A percentile compares a stretch with the other conserved stretches of the same genome.
These are phyloP conservation scores for Pterophyllum scalare DNA, from an alignment of 2,113 vertebrate species.

Conservation along the genomic window DNA sequence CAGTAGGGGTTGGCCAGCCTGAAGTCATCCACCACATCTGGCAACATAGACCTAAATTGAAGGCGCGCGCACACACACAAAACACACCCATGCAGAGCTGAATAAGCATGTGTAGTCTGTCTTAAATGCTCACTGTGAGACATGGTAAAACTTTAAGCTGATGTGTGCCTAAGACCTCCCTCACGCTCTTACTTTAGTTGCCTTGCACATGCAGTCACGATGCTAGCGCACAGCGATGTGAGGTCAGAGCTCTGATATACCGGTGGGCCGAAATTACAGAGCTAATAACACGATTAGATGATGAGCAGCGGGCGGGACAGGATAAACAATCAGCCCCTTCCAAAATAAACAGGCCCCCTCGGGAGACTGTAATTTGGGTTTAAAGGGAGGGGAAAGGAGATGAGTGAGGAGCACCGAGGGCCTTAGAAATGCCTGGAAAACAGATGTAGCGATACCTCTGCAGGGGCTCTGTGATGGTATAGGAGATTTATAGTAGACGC, in stretches of 20 bases:
- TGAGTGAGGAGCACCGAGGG: constrained; percentile 5
- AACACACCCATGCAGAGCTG: background rate
- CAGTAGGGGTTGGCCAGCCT: constrained; percentile 85
- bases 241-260: constrained; percentile 41
- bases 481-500: constrained; percentile 2
- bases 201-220: constrained; percentile 14
- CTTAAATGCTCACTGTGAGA: background rate
- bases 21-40: constrained; percentile 95
- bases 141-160: background rate
- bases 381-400: constrained; percentile 35
- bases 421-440: constrained; percentile 33
- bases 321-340: constrained; percentile 62
- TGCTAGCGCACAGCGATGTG: constrained; percentile 12
- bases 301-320: constrained; percentile 47
- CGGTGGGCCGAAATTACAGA: constrained; percentile 55
- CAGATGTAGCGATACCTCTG: constrained; percentile 20
- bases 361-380: constrained; percentile 68
- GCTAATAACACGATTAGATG: constrained; percentile 72
- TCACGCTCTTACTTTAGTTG: constrained; percentile 16
- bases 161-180: background rate
- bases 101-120: background rate
- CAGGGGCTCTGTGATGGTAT: constrained; percentile 7
- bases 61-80: constrained; percentile 25
- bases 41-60: constrained; percentile 92
- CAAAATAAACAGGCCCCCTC: constrained; percentile 60